phyloP scores from a whole-genome alignment of 2,113 vertebrate genomes.

The Opisthocomus hoazin region DNA sequence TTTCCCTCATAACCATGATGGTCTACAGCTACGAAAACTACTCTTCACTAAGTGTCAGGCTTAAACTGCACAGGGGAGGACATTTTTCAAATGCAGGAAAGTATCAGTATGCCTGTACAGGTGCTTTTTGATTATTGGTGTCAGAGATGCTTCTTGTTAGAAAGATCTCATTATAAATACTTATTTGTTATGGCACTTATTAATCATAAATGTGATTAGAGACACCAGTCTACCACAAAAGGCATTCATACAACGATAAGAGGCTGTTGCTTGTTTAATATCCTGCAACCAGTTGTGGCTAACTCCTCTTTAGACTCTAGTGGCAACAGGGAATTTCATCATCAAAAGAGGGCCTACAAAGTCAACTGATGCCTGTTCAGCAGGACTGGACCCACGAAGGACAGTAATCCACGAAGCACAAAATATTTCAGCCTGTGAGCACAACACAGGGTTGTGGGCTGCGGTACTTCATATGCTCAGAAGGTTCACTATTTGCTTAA shows the following conservation, averaged over 20 bases:
- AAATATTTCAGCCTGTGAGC: not conserved
- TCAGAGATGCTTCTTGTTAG: not conserved
- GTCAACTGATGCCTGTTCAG: not conserved
- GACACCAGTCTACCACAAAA: not conserved
- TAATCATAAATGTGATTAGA: not conserved
- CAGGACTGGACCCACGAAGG: not conserved
- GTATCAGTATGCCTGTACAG: not conserved
- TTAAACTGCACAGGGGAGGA: not conserved
- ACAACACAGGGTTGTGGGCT: not conserved
- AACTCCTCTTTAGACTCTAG: not conserved
- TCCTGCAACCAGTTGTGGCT: not conserved
- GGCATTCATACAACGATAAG: not conserved
- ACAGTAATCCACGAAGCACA: not conserved
- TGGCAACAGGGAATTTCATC: not conserved
- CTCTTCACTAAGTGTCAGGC: not conserved
- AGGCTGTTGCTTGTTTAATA: not conserved
- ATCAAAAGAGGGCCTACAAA: not conserved
- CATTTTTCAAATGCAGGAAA: not conserved
- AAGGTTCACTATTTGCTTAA: not conserved
- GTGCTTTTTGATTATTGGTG: not conserved
- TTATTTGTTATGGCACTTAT: not conserved
- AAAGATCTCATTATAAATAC: not conserved
- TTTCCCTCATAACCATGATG: not conserved
- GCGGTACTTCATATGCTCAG: rapidly evolving
- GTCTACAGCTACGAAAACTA: not conserved